These are phyloP conservation scores for Gallinago undulata DNA, from an alignment of 2,113 vertebrate genomes.

Conservation along the genomic window DNA sequence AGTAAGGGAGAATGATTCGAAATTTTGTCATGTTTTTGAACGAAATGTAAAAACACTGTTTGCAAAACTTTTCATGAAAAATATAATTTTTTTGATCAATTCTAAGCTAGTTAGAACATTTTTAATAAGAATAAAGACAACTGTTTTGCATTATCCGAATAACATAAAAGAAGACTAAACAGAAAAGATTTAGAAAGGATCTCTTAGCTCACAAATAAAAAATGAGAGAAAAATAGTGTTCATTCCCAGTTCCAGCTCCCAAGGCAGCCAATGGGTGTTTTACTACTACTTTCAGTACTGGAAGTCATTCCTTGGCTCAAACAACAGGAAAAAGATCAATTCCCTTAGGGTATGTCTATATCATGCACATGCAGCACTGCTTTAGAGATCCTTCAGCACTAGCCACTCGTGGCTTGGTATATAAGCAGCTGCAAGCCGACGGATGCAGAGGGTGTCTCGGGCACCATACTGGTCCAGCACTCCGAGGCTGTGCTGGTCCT, in stretches of 20 bases:
- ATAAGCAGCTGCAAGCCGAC: rapidly evolving
- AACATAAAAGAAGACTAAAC: constrained; percentile 28
- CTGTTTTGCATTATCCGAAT: constrained; percentile 23
- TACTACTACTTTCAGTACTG: constrained; percentile 24
- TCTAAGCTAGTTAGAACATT: neutral
- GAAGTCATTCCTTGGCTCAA: neutral
- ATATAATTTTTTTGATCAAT: neutral
- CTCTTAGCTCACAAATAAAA: constrained; percentile 41
- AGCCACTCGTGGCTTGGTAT: neutral
- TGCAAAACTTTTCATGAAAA: neutral
- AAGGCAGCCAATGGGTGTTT: constrained; percentile 45
- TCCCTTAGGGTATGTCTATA: neutral
- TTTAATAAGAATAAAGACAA: constrained; percentile 8
- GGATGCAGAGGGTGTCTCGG: rapidly evolving
- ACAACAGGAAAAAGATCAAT: neutral
- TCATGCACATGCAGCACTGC: neutral
- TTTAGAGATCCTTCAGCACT: neutral
- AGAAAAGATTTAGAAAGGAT: constrained; percentile 44
- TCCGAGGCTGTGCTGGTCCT: rapidly evolving
- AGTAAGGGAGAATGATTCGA: neutral
- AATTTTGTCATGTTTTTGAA: neutral
- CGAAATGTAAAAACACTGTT: neutral
- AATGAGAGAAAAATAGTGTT: neutral
- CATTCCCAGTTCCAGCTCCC: constrained; percentile 8
- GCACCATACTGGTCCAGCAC: rapidly evolving